A percentile compares a stretch with the other conserved stretches of the same genome.
Conservation (phyloP, 1,140 invertebrate genomes). For the Dufourea novaeangliae region DNA sequence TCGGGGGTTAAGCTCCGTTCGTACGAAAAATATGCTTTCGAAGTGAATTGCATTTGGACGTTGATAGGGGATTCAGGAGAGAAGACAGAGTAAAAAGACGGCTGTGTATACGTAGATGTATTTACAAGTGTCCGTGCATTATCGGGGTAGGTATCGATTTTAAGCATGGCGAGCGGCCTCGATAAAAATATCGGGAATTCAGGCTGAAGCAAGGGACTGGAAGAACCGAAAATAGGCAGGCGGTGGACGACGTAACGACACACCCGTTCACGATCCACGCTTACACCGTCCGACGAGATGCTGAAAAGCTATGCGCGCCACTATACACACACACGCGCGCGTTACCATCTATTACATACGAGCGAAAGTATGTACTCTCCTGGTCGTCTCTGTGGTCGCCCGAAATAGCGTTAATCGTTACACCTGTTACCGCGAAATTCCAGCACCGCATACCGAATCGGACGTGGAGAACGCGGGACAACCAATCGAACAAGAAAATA, state of each 20-base stretch:
- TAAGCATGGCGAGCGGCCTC: slow-evolving; percentile 40
- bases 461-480: too few species aligned
- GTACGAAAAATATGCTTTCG: neutral
- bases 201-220: slow-evolving; percentile 48
- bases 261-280: slow-evolving; percentile 35
- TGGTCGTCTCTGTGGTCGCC: too few species aligned
- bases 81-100: neutral
- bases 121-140: slow-evolving; percentile 39
- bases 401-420: too few species aligned
- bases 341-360: too few species aligned
- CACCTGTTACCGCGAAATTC: too few species aligned
- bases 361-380: too few species aligned
- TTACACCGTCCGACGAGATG: slow-evolving; percentile 14
- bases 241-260: slow-evolving; percentile 10
- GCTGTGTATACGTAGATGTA: slow-evolving; percentile 19
- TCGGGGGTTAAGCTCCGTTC: too few species aligned
- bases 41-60: too few species aligned
- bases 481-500: too few species aligned
- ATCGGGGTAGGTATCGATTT: slow-evolving; percentile 59
- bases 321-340: too few species aligned
- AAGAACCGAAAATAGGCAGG: slow-evolving; percentile 49
- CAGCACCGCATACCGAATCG: too few species aligned
- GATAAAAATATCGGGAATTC: slow-evolving; percentile 59
- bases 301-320: slow-evolving; percentile 25
- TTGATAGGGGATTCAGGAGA: neutral